Percentiles rank a stretch among this genome's conserved stretches.
Evolutionary conservation across 2,888 invertebrate species (phyloP).

Genomic region (Pachycephus smyrnensis): DNA sequence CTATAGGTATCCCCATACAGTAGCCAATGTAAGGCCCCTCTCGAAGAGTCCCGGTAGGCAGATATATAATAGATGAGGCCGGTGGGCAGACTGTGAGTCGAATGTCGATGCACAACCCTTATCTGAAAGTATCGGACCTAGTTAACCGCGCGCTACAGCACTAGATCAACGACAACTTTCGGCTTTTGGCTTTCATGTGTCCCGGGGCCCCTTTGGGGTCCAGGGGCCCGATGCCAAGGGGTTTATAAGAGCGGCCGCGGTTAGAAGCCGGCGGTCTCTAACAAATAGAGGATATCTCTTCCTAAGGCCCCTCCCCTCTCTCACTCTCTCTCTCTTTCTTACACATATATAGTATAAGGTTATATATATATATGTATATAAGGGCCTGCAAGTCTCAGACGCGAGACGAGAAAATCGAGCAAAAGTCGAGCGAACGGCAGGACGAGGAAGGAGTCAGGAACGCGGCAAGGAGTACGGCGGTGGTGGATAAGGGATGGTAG

Average conservation of each 20-base stretch:
- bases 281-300: slow-evolving; percentile 55
- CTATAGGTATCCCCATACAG: not conserved
- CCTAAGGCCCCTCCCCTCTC: slow-evolving; percentile 19
- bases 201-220: slow-evolving; percentile 21
- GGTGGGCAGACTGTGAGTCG: slow-evolving; percentile 24
- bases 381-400: slow-evolving; percentile 21
- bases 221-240: slow-evolving; percentile 34
- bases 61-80: slow-evolving; percentile 53
- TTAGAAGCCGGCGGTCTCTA: slow-evolving; percentile 47
- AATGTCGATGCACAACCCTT: slow-evolving; percentile 39
- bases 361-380: not conserved
- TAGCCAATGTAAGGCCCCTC: slow-evolving; percentile 21
- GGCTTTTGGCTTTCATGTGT: slow-evolving; percentile 63
- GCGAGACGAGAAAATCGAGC: slow-evolving; percentile 53
- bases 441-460: slow-evolving; percentile 23
- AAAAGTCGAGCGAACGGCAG: slow-evolving; percentile 35
- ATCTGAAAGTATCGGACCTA: slow-evolving; percentile 60
- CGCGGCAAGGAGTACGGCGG: slow-evolving; percentile 22
- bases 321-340: slow-evolving; percentile 17
- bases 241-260: slow-evolving; percentile 47
- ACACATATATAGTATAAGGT: not conserved
- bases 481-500: slow-evolving; percentile 29
- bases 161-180: slow-evolving; percentile 65
- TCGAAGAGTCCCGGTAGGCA: slow-evolving; percentile 32
- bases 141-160: slow-evolving; percentile 59